Base-by-base conservation (phyloP, 2,888 invertebrate genomes). In the Ennomos fuscantarius region DNA sequence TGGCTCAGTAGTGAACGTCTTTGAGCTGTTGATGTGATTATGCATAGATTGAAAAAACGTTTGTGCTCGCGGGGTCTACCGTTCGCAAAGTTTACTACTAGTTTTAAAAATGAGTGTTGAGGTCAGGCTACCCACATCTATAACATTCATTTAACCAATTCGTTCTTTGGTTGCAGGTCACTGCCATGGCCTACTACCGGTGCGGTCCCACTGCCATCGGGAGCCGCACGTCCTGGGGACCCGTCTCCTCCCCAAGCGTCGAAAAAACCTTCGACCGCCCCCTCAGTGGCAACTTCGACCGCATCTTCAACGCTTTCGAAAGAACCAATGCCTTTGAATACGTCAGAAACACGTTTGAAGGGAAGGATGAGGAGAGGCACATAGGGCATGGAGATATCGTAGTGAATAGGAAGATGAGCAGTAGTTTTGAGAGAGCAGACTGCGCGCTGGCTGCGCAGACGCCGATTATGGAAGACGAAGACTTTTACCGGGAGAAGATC, bases 401-500 rank as follows among this genome's bases (percentile, higher is more conserved):
- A 24, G 90, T 92, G 3, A 92, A 92, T 56, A 80, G 89, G 49
- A 88, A 85, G 70, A 84, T 87, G 83, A 88, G 88, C 71, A 90
- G 90, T 63, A 89, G 90, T 60, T 90, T 77, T 62, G 92, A 92
- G 73, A 74, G 92, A 35, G 93, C 92, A 12, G 92, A 92, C 76
- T 90, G 92, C 69, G 92, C 91, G 67, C 81, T 93, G 79, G 92
- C 93, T 15, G 92, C 92, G 61, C 89, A 92, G 78, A 86, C 92
- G 8, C 92, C 92, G 9, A 81, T 84, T 65, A 79, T 84, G 1
- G 95, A 95, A 43, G 94, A 95, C 69, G 95, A 95, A 73, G 94
- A 94, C 69, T 94, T 93, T 74, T 95, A 95, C 81, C 93, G 95
- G 73, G 95, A 95, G 81, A 93, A 95, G 79, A 94, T 96, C 69